Base-by-base conservation (phyloP, 1,140 invertebrate species). In the Neodiprion fabricii region DNA sequence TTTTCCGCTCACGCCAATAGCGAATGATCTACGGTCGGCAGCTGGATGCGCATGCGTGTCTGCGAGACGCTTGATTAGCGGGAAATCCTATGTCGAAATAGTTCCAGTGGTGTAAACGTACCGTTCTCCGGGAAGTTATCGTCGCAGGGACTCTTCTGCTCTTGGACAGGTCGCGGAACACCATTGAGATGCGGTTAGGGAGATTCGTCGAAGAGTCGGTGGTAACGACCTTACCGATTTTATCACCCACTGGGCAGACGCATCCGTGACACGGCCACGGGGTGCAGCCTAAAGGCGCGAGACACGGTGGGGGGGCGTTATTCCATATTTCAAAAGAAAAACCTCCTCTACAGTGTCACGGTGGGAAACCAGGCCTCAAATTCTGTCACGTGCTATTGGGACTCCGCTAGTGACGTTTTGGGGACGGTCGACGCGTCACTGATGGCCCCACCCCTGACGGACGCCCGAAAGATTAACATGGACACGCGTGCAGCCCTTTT, bases 321-420 rank as follows among this genome's bases (percentile, higher is more conserved):
- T 61, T 61, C 53, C 53, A 61, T 61, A 61, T 61, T 61, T 61
- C n/a, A 61, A 61, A 61, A 61, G 53, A 61, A 61, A 61, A 61
- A 14, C 53, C 53, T 61, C 53, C 53, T 61, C 53, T 61, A 61
- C n/a, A 17, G 53, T 61, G 53, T 61, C 53, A 9, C 53, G 28
- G 28, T 5, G 28, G 28, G 28, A 40, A 40, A 40, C 28, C 28
- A 1, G 28, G 28, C 28, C 28, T 5, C 28, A 5, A 40, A 40
- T 40, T 4, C 72, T 61, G 74, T 69, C 82, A 83, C 75, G 81
- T 83, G 82, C 76, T 69, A 75, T 78, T 76, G 77, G 72, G 21
- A 65, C 65, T 48, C 9, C 73, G 23, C 40, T 3, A 40, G 28
- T 40, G 28, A 40, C 28, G 5, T 40, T 40, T 40, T 40, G 28